phyloP scores from a whole-genome alignment of 2,888 invertebrate species.

The Sericinus montela region DNA sequence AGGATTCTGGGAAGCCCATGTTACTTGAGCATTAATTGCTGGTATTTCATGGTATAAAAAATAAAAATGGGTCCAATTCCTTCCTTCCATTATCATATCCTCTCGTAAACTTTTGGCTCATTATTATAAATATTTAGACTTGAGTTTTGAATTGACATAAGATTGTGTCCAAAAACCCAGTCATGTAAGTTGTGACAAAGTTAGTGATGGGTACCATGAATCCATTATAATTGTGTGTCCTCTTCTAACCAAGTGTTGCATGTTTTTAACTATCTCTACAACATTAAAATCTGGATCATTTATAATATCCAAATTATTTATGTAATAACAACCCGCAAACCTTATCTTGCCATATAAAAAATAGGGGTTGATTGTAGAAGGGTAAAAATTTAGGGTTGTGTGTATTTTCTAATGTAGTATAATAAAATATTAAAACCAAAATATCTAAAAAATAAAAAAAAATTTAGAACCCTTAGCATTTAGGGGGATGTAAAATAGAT shows the following conservation, averaged over 20 bases:
- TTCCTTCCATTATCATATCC: constrained; percentile 44
- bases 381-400: too few species aligned
- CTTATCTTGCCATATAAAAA: too few species aligned
- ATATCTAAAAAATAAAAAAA: too few species aligned
- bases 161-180: constrained; percentile 58
- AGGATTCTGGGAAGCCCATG: constrained; percentile 52
- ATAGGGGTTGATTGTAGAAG: too few species aligned
- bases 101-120: constrained; percentile 52
- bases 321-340: too few species aligned
- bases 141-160: constrained; percentile 47
- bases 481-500: too few species aligned
- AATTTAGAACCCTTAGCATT: too few species aligned
- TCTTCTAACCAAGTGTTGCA: constrained; percentile 56
- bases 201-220: constrained; percentile 56
- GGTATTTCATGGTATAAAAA: constrained; percentile 64
- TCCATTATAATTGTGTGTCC: constrained; percentile 57
- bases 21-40: constrained; percentile 63
- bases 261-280: constrained; percentile 51
- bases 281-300: constrained; percentile 54
- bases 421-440: too few species aligned
- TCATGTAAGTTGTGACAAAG: constrained; percentile 52
- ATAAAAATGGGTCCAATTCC: constrained; percentile 63
- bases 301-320: constrained; percentile 64
- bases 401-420: too few species aligned
- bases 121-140: constrained; percentile 59